phyloP scores from a whole-genome alignment of 2,888 invertebrate species.

The Mamestra brassicae region DNA sequence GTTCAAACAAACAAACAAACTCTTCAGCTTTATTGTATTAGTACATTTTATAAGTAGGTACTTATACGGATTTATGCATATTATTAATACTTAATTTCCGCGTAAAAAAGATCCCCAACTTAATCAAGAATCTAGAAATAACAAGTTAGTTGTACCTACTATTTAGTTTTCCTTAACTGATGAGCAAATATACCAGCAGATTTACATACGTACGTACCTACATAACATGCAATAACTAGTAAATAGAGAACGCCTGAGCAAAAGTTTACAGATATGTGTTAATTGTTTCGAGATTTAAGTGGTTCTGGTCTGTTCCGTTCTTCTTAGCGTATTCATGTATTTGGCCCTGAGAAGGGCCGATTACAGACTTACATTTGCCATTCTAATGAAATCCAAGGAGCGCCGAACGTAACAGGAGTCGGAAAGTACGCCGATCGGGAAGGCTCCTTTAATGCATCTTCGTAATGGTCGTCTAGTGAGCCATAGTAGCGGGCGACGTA shows the following conservation, averaged over 20 bases:
- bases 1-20: too few relatives aligned
- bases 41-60: too few relatives aligned
- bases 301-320: not conserved
- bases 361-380: too few relatives aligned
- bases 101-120: not conserved
- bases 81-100: not conserved
- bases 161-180: conserved; percentile 9
- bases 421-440: too few relatives aligned
- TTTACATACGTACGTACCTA: not conserved
- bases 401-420: too few relatives aligned
- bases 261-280: not conserved
- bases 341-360: too few relatives aligned
- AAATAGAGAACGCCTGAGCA: not conserved
- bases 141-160: not conserved
- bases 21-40: too few relatives aligned
- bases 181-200: conserved; percentile 14
- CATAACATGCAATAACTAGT: conserved; percentile 2
- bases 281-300: conserved; percentile 8
- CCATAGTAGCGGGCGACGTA: too few relatives aligned
- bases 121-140: conserved; percentile 9
- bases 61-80: not conserved
- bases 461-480: too few relatives aligned
- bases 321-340: not conserved
- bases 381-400: too few relatives aligned
- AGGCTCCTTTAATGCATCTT: too few relatives aligned